Evolutionary conservation across 1,140 invertebrate genomes (phyloP), one percentile per base, ranked within the genome.

Genomic region (Aphelenchoides besseyi): DNA sequence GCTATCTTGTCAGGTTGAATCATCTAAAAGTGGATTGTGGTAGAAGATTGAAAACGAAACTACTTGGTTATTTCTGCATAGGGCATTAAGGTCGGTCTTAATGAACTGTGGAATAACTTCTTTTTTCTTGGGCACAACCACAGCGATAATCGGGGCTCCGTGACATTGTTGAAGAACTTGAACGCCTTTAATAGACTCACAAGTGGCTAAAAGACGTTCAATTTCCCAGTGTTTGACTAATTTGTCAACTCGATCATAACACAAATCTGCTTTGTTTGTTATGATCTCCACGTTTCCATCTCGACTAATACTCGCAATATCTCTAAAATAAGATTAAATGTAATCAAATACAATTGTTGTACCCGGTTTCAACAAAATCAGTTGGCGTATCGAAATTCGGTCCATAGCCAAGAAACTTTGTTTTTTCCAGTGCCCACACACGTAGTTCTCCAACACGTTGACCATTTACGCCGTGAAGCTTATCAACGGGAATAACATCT

Each of bases 221-320:
- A 85, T 48, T 29, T 72, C 57, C 83, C 83, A 85, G 67, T 82
- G 81, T 41, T 82, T 78, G 8, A 82, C 82, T 18, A 82, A 59
- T 23, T 70, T 55, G 30, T 75, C 82, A 48, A 66, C 73, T 52
- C 70, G 55, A 36, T 82, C 81, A 59, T 73, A 83, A 37, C 85
- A 76, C 28, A 82, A 48, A 54, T 82, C 83, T 9, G 70, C 69
- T 67, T 76, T 74, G 48, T 82, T 71, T 12, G 80, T 75, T 2
- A 82, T 57, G 9, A 82, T 81, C 35, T 82, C 82, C 2, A 85
- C 55, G 36, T 85, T 85, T 26, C 83, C 83, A 12, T 83, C 73
- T 41, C 74, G 35, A 12, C 69, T 59, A 28, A 77, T 73, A 18
- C 36, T 35, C 0, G 68, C 81, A 36, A 82, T 74, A 41, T 82